Percentiles rank a stretch among this genome's conserved stretches.
Conservation (phyloP, 2,888 invertebrate genomes). For the Antheraea assamensis region DNA sequence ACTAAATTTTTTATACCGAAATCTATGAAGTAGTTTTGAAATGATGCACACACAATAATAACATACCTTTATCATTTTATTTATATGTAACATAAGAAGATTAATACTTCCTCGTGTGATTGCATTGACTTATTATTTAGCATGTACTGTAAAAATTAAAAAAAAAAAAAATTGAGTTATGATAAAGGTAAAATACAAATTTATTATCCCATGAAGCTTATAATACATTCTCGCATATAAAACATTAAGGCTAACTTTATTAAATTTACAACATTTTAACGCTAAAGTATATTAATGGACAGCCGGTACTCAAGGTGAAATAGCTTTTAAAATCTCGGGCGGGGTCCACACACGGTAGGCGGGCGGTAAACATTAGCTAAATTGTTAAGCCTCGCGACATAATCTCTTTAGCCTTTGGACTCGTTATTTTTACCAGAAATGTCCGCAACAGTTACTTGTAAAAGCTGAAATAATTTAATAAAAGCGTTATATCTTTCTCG, state of each 20-base stretch:
- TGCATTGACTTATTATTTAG: too few relatives aligned
- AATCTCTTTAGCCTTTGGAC: conserved; percentile 61
- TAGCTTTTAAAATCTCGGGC: conserved; percentile 46
- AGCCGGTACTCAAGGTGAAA: conserved; percentile 40
- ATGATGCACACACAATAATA: too few relatives aligned
- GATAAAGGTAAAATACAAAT: conserved; percentile 5
- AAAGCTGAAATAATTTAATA: conserved; percentile 79
- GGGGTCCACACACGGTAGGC: conserved; percentile 37
- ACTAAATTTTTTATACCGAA: too few relatives aligned
- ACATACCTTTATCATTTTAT: too few relatives aligned
- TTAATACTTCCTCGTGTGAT: too few relatives aligned
- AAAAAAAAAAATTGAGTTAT: background rate
- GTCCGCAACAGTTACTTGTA: conserved; percentile 67
- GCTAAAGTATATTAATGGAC: conserved; percentile 44
- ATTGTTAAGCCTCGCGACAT: conserved; percentile 46
- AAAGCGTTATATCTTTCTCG: conserved; percentile 77
- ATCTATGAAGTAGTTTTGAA: too few relatives aligned
- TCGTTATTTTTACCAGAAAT: conserved; percentile 63
- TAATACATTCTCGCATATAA: background rate
- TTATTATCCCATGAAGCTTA: conserved; percentile 1
- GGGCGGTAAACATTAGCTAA: conserved; percentile 32
- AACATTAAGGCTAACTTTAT: conserved; percentile 34
- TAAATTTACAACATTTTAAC: conserved; percentile 37
- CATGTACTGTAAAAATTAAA: too few relatives aligned
- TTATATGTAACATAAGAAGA: too few relatives aligned